These are phyloP conservation scores for Eurypyga helias DNA, from an alignment of 2,113 vertebrate species.

Conservation along the genomic window DNA sequence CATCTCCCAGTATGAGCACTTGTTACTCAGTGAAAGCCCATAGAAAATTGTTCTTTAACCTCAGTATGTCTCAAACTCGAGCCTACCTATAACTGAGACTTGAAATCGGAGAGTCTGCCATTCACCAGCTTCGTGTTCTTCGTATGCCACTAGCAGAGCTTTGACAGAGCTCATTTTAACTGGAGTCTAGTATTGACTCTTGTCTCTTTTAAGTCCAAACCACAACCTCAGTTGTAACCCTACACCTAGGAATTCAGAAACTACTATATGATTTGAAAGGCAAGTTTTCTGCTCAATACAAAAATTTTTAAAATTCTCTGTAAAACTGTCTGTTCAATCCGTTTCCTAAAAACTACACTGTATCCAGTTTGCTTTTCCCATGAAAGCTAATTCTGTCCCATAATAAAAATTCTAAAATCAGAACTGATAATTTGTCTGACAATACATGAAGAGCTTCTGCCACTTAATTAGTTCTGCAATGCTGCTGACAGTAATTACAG, in stretches of 20 bases:
- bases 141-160: not conserved
- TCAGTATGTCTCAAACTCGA: not conserved
- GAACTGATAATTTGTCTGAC: constrained; percentile 41
- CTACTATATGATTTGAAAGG: not conserved
- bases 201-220: not conserved
- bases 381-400: not conserved
- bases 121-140: not conserved
- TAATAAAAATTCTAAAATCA: constrained; percentile 3
- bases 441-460: not conserved
- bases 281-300: not conserved
- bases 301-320: not conserved
- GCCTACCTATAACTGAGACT: not conserved
- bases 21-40: not conserved
- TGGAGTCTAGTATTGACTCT: not conserved
- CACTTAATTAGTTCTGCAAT: constrained; percentile 32
- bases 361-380: not conserved
- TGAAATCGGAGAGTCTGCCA: not conserved
- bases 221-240: not conserved
- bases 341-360: not conserved
- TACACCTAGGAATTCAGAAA: not conserved
- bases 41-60: not conserved
- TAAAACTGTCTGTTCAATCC: not conserved
- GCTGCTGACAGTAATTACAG: constrained; percentile 46
- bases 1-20: not conserved
- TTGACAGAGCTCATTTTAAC: not conserved